Base-by-base conservation (phyloP, 2,888 invertebrate species). In the Drosophila anomalata region DNA sequence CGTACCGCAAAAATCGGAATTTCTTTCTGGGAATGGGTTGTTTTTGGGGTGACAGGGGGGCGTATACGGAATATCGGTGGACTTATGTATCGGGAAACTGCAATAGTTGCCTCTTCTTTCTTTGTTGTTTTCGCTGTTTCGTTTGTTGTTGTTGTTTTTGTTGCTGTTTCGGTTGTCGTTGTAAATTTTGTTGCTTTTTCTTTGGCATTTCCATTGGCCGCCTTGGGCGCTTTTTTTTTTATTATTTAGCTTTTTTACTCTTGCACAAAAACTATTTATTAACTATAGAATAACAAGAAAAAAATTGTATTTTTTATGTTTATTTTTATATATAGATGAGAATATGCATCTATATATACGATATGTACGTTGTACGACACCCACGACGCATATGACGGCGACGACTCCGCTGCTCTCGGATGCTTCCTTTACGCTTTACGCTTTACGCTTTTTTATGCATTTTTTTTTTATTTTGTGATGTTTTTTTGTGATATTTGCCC, bases 181-280 rank as follows among this genome's bases (percentile, higher is more conserved):
- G 65, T n/a, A 50, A 56, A 14, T 61, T 78, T 42, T 41, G 61
- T 17, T 63, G 78, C 81, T 81, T 78, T 80, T 65, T 70, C 74
- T 65, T 72, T 57, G 68, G 53, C 58, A 73, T 65, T 71, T 73
- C 73, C 63, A 53, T 59, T 74, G 14, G 75, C 78, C 77, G 36
- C 67, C 60, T 62, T 76, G 57, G 57, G 50, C 60, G 58, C 58
- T 65, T 55, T 24, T 84, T 82, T 87, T 67, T 50, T 48, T 14
- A 50, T 55, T 14, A 31, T 52, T 29, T 22, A 24, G 22, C 22
- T 3, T 14, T 31, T 41, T 36, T 46, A 31, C 36, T 26, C 29
- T 53, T 39, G 47, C 55, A 61, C 39, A 57, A 62, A 53, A 47
- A 39, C 54, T 63, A 52, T 67, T 46, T 63, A 53, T 71, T 52